Conservation (phyloP, 1,140 invertebrate genomes). For the Eueides isabella region DNA sequence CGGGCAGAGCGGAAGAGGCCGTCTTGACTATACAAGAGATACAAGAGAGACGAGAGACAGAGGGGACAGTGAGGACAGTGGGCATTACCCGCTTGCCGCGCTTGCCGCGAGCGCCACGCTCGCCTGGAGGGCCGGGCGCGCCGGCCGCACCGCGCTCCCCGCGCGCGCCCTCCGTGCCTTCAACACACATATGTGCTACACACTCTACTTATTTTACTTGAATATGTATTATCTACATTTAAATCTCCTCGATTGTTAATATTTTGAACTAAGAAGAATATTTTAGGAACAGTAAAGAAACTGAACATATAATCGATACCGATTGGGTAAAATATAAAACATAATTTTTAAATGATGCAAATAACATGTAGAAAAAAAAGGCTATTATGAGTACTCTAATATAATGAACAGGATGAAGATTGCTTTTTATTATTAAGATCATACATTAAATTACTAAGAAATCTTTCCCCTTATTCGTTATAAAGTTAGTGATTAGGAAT, state of each 20-base stretch:
- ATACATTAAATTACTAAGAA: not conserved
- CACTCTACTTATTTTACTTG: not conserved
- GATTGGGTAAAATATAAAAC: not conserved
- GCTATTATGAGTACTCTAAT: not conserved
- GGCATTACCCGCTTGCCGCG: slow-evolving; percentile 91
- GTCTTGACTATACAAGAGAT: not conserved
- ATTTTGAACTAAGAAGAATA: not conserved
- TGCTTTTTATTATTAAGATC: not conserved
- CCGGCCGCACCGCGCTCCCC: slow-evolving; percentile 91
- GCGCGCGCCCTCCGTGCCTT: slow-evolving; percentile 84
- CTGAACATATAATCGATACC: not conserved
- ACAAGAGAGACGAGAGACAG: slow-evolving; percentile 9
- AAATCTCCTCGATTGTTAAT: too few relatives aligned
- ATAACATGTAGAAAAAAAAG: not conserved
- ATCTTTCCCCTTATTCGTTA: not conserved
- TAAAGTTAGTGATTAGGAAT: not conserved
- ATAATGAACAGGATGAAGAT: not conserved
- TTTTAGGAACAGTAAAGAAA: not conserved
- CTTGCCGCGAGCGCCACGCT: slow-evolving; percentile 91
- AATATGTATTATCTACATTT: not conserved
- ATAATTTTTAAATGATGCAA: not conserved
- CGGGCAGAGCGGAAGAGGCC: not conserved
- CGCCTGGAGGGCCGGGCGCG: slow-evolving; percentile 88
- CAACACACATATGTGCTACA: slow-evolving; percentile 42
- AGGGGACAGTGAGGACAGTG: not conserved